phyloP scores from a whole-genome alignment of 2,797 vertebrate species.

The Acrossocheilus wenchowensis region DNA sequence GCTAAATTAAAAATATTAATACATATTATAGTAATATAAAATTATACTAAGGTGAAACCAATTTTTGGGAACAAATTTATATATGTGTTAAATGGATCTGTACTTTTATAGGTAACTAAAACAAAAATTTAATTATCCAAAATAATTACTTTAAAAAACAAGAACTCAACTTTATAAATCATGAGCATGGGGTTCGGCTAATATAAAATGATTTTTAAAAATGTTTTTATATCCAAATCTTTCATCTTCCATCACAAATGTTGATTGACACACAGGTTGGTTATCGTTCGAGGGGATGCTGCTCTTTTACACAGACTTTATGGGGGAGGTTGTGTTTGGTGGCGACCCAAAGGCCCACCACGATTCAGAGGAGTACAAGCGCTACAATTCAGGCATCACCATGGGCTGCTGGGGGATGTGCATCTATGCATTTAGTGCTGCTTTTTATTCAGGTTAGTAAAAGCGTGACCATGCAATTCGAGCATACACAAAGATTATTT shows the following conservation, averaged over 20 bases:
- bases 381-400: conserved; percentile 93
- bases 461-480: not conserved
- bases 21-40: not conserved
- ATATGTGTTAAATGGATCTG: not conserved
- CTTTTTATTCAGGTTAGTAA: conserved; percentile 92
- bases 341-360: conserved; percentile 93
- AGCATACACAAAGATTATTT: conserved; percentile 11
- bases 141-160: not conserved
- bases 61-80: not conserved
- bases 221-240: too few relatives aligned
- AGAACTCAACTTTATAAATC: not conserved
- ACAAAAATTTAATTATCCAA: not conserved
- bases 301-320: conserved; percentile 99
- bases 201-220: not conserved
- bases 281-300: conserved; percentile 97
- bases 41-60: not conserved
- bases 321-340: conserved; percentile 98
- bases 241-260: not conserved
- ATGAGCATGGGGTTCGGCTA: not conserved
- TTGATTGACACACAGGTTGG: conserved; percentile 84
- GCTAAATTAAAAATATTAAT: not conserved
- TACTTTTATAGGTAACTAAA: not conserved
- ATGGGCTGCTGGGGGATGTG: conserved; percentile 99
- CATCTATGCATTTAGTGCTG: conserved; percentile 97
- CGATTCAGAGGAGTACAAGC: conserved; percentile 86